Evolutionary conservation across 2,888 invertebrate species (phyloP).

Genomic region (Anthophora plumipes): DNA sequence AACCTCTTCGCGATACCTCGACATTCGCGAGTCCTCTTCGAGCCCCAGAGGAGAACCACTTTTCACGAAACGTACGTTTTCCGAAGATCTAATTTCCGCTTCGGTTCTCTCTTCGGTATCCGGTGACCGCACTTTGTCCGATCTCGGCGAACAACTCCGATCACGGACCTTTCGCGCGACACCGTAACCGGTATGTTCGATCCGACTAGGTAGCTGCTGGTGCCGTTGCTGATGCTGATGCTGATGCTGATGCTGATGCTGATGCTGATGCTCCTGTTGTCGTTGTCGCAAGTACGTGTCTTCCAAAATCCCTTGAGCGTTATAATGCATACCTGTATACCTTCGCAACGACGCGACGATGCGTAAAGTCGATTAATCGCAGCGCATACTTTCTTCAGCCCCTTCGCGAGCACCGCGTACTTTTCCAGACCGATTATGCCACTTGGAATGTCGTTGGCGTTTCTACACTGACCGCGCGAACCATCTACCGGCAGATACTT

Average conservation of each 20-base stretch:
- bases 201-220: neutral
- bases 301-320: slow-evolving; percentile 77
- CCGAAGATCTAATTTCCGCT: slow-evolving; percentile 48
- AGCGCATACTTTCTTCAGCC: slow-evolving; percentile 1
- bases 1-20: slow-evolving; percentile 65
- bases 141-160: slow-evolving; percentile 71
- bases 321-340: slow-evolving; percentile 79
- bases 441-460: slow-evolving; percentile 10
- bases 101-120: slow-evolving; percentile 44
- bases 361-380: slow-evolving; percentile 52
- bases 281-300: slow-evolving; percentile 71
- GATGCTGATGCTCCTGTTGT: slow-evolving; percentile 35
- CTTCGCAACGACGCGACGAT: slow-evolving; percentile 16
- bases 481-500: neutral
- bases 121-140: slow-evolving; percentile 70
- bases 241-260: neutral
- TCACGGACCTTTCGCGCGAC: slow-evolving; percentile 73
- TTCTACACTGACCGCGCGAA: neutral
- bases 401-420: neutral
- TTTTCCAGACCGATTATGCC: neutral
- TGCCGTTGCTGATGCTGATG: slow-evolving; percentile 3
- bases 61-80: slow-evolving; percentile 59
- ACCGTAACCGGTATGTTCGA: slow-evolving; percentile 37
- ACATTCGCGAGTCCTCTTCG: slow-evolving; percentile 60
- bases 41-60: slow-evolving; percentile 64